phyloP scores from a whole-genome alignment of 2,797 vertebrate species.

The Buceros bicornis region DNA sequence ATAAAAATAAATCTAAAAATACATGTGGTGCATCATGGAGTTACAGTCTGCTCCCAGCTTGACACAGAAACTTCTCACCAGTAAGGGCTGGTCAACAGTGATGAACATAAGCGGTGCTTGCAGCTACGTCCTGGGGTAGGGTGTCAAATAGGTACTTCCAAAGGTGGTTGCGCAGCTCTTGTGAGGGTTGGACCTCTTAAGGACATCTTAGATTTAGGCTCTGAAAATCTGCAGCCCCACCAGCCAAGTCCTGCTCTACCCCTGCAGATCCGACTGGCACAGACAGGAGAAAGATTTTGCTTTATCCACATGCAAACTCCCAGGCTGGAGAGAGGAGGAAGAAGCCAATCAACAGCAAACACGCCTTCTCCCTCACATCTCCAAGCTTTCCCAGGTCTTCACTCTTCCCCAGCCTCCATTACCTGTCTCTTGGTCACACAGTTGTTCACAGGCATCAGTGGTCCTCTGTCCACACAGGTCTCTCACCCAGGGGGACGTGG shows the following conservation, averaged over 20 bases:
- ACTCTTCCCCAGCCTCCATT: neutral
- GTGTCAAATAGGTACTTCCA: neutral
- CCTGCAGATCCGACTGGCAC: fast-evolving
- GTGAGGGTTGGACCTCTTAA: neutral
- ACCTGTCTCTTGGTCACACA: constrained; percentile 97
- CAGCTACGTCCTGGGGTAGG: neutral
- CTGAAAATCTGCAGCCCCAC: neutral
- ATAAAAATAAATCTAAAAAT: constrained; percentile 61
- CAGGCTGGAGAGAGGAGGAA: neutral
- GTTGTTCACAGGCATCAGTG: constrained; percentile 94
- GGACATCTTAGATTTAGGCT: neutral
- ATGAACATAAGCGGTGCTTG: neutral
- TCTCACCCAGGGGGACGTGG: constrained; percentile 92
- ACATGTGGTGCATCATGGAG: neutral
- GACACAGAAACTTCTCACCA: neutral
- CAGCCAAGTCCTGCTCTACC: neutral
- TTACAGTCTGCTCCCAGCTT: neutral
- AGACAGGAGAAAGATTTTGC: neutral
- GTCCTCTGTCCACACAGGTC: constrained; percentile 96
- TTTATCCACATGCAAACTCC: neutral
- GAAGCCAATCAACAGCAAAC: fast-evolving
- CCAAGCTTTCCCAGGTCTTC: neutral
- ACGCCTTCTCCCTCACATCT: neutral
- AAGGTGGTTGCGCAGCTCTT: neutral
- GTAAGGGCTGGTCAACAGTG: neutral